Conservation (phyloP, 2,113 vertebrate genomes). For the Heliornis fulica region DNA sequence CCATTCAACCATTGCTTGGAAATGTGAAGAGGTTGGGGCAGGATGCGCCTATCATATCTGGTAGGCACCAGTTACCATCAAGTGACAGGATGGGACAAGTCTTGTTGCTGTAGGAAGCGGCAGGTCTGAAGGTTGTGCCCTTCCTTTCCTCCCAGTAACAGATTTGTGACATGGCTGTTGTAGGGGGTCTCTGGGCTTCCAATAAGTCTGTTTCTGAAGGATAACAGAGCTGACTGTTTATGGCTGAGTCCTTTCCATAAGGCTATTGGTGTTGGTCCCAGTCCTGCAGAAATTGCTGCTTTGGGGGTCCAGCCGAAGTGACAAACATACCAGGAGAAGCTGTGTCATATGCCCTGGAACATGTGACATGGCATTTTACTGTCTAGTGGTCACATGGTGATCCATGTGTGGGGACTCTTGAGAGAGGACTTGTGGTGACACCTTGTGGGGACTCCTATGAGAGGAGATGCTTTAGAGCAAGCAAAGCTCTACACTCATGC, state of each 20-base stretch:
- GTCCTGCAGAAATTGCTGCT: background rate
- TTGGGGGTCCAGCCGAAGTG: background rate
- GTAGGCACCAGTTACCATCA: background rate
- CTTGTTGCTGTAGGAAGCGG: background rate
- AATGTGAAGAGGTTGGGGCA: background rate
- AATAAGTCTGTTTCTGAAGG: background rate
- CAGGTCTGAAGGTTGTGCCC: background rate
- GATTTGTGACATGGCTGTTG: background rate
- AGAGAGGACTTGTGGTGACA: too few relatives aligned
- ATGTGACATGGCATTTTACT: background rate
- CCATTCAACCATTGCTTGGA: background rate
- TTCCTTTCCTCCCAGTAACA: background rate
- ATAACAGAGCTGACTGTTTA: background rate
- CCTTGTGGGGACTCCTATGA: background rate
- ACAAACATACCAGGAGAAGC: background rate
- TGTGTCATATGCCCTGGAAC: background rate
- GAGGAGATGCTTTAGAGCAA: background rate
- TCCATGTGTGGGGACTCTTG: background rate
- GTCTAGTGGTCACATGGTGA: background rate
- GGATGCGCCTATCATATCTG: rapidly evolving
- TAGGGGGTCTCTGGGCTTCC: background rate
- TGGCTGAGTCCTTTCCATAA: background rate
- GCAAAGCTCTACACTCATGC: background rate
- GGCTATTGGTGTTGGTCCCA: background rate
- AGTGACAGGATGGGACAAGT: background rate